These are phyloP conservation scores for Melangyna quadrimaculata DNA, from an alignment of 2,888 invertebrate species.

Conservation along the genomic window DNA sequence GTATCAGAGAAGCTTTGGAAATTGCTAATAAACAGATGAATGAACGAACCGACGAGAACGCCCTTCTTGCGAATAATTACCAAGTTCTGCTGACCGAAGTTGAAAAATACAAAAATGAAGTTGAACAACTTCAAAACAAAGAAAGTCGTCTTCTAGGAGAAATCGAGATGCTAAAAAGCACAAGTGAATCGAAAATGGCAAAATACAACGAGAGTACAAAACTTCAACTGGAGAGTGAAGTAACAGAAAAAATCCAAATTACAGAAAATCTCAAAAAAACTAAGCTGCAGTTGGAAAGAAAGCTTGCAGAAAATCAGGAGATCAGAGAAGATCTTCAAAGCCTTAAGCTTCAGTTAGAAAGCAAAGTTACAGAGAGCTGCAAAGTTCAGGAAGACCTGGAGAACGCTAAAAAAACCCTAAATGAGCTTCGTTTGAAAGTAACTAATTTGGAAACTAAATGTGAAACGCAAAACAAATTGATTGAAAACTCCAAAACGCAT, in stretches of 20 bases:
- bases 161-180: too few relatives aligned
- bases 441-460: neutral
- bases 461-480: neutral
- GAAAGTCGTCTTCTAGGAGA: too few relatives aligned
- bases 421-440: neutral
- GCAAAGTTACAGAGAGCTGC: neutral
- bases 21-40: constrained; percentile 48
- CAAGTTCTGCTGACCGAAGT: too few relatives aligned
- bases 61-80: too few relatives aligned
- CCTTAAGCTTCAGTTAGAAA: neutral
- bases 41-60: too few relatives aligned
- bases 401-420: neutral
- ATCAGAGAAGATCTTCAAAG: neutral
- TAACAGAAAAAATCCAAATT: constrained; percentile 6
- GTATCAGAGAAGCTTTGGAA: constrained; percentile 48
- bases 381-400: neutral
- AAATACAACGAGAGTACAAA: neutral
- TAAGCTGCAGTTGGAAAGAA: neutral
- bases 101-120: too few relatives aligned
- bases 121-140: too few relatives aligned
- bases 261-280: neutral
- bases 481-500: neutral
- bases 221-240: neutral
- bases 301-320: neutral
- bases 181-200: neutral